Conservation (phyloP, 2,113 vertebrate genomes). For the Coturnix japonica region DNA sequence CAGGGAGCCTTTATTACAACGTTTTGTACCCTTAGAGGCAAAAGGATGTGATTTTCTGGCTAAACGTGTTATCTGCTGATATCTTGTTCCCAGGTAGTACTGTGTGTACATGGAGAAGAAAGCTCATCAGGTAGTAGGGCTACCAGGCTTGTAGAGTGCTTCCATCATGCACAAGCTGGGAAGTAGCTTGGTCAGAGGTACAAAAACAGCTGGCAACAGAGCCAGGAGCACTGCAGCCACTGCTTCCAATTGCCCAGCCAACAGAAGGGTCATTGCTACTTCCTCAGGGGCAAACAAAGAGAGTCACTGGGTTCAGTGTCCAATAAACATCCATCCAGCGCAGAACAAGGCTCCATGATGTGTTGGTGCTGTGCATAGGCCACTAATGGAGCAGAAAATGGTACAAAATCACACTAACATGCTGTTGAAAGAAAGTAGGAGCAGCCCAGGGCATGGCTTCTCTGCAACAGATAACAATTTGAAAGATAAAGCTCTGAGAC, state of each 20-base stretch:
- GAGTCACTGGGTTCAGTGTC: not conserved
- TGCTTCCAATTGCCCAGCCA: not conserved
- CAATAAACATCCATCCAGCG: not conserved
- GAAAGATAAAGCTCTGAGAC: not conserved
- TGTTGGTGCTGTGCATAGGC: not conserved
- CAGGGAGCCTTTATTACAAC: not conserved
- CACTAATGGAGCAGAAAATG: accelerated
- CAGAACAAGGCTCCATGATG: not conserved
- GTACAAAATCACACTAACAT: not conserved
- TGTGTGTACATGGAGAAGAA: not conserved
- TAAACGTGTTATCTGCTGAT: not conserved
- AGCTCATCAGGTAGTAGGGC: not conserved
- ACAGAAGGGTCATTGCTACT: not conserved
- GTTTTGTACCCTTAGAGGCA: not conserved
- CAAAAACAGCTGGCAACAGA: not conserved
- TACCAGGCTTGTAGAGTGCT: not conserved
- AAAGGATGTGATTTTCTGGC: not conserved
- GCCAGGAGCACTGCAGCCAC: not conserved
- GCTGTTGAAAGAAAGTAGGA: not conserved
- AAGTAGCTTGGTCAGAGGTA: not conserved
- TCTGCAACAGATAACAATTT: not conserved
- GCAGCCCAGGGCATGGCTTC: not conserved
- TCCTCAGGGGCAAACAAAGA: not conserved
- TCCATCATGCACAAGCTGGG: accelerated
- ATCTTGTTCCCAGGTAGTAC: not conserved